Conservation (phyloP, 2,113 vertebrate genomes). For the Drymodes brunneopygia region DNA sequence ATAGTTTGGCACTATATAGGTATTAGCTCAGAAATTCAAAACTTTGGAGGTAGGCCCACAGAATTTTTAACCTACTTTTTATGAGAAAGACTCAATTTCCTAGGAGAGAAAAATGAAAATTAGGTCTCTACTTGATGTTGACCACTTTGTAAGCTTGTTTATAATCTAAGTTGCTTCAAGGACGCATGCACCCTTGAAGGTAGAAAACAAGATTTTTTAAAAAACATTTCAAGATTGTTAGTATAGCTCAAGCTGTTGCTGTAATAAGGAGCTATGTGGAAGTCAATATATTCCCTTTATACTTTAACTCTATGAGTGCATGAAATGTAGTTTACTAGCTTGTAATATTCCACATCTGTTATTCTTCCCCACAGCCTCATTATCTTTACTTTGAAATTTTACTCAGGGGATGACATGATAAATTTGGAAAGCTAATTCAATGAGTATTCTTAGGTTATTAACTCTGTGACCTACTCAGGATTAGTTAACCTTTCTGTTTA, state of each 20-base stretch:
- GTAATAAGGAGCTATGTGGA: background rate
- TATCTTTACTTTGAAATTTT: slow-evolving; percentile 39
- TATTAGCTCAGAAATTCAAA: background rate
- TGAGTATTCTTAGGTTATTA: slow-evolving; percentile 34
- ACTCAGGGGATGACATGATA: slow-evolving; percentile 10
- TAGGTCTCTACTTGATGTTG: background rate
- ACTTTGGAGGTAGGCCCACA: background rate
- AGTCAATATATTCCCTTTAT: background rate
- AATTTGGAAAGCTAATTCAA: slow-evolving; percentile 47
- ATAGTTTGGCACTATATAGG: background rate
- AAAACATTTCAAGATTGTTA: background rate
- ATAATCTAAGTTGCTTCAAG: background rate
- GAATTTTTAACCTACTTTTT: background rate
- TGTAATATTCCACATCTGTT: background rate
- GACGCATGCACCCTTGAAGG: background rate
- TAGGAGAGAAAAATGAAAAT: background rate
- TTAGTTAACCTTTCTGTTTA: slow-evolving; percentile 43
- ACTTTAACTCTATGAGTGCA: background rate
- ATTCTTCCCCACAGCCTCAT: background rate
- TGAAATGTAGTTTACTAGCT: background rate
- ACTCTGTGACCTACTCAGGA: slow-evolving; percentile 27
- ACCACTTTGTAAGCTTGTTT: background rate
- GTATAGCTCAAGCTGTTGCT: background rate
- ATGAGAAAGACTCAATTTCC: background rate
- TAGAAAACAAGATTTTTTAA: rapidly evolving